Percentiles rank a stretch among this genome's conserved stretches.
Conservation (phyloP, 2,113 vertebrate genomes). For the Ranitomeya variabilis region DNA sequence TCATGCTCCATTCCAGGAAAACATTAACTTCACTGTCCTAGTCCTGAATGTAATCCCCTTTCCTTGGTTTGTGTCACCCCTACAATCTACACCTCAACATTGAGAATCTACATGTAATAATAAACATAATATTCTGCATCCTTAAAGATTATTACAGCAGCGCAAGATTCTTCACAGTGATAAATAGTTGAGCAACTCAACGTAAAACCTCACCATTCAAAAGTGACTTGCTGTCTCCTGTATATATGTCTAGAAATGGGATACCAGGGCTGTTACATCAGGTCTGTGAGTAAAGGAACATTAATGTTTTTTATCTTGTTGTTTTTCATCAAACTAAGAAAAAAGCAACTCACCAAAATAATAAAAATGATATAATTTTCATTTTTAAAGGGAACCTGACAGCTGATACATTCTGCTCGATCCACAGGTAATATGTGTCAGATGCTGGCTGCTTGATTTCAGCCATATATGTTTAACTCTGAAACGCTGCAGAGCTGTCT, state of each 20-base stretch:
- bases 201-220: background rate
- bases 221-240: background rate
- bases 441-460: too few species aligned
- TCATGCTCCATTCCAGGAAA: background rate
- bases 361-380: background rate
- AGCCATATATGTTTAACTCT: too few species aligned
- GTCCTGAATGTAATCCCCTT: background rate
- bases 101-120: too few species aligned
- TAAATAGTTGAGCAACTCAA: background rate
- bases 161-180: background rate
- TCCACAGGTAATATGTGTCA: too few species aligned
- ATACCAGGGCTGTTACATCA: too few species aligned
- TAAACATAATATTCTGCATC: background rate
- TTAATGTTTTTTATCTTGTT: background rate
- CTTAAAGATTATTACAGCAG: background rate
- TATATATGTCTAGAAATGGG: background rate
- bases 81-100: background rate
- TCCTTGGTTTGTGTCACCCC: background rate
- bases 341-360: background rate
- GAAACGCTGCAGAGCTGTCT: too few species aligned
- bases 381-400: too few species aligned
- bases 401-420: too few species aligned
- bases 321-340: background rate
- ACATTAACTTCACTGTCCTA: background rate
- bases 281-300: too few species aligned